phyloP scores from a whole-genome alignment of 1,140 invertebrate genomes.

The Stegodyphus mimosarum region DNA sequence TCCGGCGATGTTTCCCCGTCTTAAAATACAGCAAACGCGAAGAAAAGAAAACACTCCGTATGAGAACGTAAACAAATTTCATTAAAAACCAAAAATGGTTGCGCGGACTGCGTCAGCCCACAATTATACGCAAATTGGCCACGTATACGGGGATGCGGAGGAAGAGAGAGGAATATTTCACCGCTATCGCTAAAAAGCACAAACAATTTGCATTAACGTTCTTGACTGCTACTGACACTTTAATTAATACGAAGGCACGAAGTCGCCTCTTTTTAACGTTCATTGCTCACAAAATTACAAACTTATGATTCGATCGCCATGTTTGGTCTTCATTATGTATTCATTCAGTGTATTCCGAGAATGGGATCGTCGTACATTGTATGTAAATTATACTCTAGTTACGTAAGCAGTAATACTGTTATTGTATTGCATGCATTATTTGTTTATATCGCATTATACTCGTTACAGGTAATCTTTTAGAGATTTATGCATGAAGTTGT shows the following conservation, averaged over 20 bases:
- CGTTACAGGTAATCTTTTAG: no score
- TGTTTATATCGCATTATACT: no score
- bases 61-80: neutral
- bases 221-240: slow-evolving; percentile 39
- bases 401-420: no score
- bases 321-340: neutral
- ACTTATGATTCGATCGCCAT: neutral
- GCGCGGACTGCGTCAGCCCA: neutral
- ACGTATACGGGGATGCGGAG: neutral
- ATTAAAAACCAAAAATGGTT: slow-evolving; percentile 10
- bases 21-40: no score
- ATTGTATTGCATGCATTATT: no score
- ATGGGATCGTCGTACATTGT: no score
- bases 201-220: slow-evolving; percentile 46
- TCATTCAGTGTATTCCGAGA: no score
- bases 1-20: no score
- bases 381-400: no score
- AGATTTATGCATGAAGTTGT: no score
- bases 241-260: slow-evolving; percentile 25
- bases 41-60: no score
- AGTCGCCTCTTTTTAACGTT: neutral
- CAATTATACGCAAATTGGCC: slow-evolving; percentile 13
- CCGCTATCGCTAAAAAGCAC: slow-evolving; percentile 6
- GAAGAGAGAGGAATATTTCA: neutral
- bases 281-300: neutral